phyloP scores from a whole-genome alignment of 2,888 invertebrate genomes.

The Sepioteuthis lessoniana region DNA sequence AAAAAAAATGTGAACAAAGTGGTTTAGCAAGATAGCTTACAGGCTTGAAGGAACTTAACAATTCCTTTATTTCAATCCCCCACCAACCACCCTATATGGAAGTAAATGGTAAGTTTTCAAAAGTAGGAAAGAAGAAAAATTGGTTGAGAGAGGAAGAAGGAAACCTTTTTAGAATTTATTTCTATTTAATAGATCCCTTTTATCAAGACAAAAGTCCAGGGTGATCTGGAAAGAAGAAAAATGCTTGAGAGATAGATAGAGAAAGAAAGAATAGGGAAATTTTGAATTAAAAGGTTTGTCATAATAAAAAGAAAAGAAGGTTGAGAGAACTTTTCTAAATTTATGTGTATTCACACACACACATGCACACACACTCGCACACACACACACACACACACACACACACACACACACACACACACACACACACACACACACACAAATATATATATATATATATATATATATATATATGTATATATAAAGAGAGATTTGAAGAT shows the following conservation, averaged over 20 bases:
- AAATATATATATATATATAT: no score
- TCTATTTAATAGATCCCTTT: background rate
- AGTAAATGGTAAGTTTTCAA: background rate
- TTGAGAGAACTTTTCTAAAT: no score
- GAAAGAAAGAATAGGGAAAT: no score
- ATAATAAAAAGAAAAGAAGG: no score
- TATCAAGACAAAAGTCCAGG: background rate
- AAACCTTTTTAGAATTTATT: background rate
- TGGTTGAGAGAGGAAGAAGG: background rate
- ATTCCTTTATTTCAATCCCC: background rate
- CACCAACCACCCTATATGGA: background rate
- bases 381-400: background rate
- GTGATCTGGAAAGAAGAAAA: background rate
- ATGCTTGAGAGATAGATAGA: background rate
- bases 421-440: background rate
- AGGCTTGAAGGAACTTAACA: background rate
- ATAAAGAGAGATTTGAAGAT: no score
- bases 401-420: background rate
- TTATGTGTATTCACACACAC: background rate
- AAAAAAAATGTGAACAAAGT: background rate
- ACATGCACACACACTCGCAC: background rate
- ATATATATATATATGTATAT: no score
- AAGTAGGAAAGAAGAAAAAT: background rate
- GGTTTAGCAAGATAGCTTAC: background rate
- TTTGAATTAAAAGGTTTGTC: no score